phyloP scores from a whole-genome alignment of 2,797 vertebrate genomes.

The Hypotaenidia okinawae region DNA sequence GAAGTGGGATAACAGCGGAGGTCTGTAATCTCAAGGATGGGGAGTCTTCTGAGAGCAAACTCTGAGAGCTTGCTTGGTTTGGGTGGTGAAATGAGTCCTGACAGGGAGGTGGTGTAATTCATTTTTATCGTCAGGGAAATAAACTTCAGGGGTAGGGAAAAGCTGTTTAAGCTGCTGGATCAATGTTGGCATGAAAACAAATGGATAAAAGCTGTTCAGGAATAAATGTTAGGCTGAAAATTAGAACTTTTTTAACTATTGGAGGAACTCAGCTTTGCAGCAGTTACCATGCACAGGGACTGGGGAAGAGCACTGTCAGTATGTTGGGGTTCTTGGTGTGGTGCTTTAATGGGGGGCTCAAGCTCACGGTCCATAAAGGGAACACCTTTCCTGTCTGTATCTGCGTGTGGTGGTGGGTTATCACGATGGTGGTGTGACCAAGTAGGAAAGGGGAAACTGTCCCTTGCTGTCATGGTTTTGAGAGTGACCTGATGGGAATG shows the following conservation, averaged over 20 bases:
- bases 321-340: rapidly evolving
- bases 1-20: neutral
- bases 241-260: neutral
- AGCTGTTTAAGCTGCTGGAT: conserved; percentile 47
- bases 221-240: conserved; percentile 12
- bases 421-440: rapidly evolving
- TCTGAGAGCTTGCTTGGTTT: neutral
- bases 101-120: neutral
- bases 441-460: neutral
- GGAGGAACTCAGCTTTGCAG: neutral
- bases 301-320: neutral
- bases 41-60: neutral
- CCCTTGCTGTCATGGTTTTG: neutral
- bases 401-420: neutral
- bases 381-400: neutral
- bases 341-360: neutral
- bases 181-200: conserved; percentile 50
- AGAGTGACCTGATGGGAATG: neutral
- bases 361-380: neutral
- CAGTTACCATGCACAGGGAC: neutral
- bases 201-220: conserved; percentile 27
- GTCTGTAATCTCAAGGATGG: neutral
- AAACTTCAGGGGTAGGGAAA: conserved; percentile 25
- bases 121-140: conserved; percentile 3
- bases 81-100: neutral